Percentiles rank a stretch among this genome's conserved stretches.
Conservation (phyloP, 2,113 vertebrate species). For the Pterocles orientalis region DNA sequence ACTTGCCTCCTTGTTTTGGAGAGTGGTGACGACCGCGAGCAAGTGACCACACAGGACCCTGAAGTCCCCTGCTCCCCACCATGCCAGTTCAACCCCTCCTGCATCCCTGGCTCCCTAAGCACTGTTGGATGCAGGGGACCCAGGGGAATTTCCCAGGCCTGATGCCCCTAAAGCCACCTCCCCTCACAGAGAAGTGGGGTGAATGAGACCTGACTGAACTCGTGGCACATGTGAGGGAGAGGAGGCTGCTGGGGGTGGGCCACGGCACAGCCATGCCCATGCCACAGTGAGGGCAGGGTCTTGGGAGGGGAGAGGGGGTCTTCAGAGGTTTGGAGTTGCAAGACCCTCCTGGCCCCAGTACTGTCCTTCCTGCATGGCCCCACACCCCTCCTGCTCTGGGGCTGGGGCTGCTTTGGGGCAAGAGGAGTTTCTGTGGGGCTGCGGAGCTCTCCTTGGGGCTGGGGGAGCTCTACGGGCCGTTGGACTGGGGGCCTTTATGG, state of each 20-base stretch:
- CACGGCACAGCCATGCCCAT: neutral
- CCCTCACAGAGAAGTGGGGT: neutral
- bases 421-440: neutral
- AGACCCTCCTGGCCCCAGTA: neutral
- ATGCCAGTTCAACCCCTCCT: neutral
- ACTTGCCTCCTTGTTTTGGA: neutral
- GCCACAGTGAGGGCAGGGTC: neutral
- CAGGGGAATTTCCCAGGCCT: neutral
- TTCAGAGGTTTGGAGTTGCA: neutral
- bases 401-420: neutral
- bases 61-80: neutral
- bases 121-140: neutral
- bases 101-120: accelerated
- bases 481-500: too few relatives aligned
- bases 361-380: neutral
- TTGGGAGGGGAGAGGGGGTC: accelerated
- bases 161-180: neutral
- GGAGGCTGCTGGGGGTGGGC: neutral
- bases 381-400: neutral
- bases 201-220: neutral
- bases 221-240: accelerated
- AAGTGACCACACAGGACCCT: neutral
- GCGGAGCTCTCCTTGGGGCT: neutral
- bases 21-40: neutral
- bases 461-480: too few relatives aligned